Percentiles rank a stretch among this genome's conserved stretches.
Conservation (phyloP, 2,888 invertebrate genomes). For the Mongoloraphidia duomilia region DNA sequence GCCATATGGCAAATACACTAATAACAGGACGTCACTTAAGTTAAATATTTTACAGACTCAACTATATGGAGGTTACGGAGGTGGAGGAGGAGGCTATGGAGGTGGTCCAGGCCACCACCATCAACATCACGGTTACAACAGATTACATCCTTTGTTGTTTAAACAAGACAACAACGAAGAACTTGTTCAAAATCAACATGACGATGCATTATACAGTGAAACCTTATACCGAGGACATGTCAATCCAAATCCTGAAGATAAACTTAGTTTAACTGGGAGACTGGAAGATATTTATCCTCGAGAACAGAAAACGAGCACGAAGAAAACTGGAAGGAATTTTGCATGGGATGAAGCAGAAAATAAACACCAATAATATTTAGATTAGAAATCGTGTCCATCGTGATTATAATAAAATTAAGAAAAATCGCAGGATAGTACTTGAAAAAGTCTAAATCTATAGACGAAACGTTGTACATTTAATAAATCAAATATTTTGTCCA, state of each 20-base stretch:
- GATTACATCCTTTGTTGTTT: constrained; percentile 6
- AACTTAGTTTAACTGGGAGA: constrained; percentile 6
- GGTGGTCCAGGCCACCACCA: constrained; percentile 29
- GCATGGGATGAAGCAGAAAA: constrained; percentile 28
- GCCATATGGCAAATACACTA: too few relatives aligned
- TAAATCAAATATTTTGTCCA: too few relatives aligned
- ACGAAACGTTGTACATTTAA: too few relatives aligned
- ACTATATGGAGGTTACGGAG: constrained; percentile 20
- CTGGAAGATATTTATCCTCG: constrained; percentile 3
- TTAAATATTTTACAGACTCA: constrained; percentile 30
- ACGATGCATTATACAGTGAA: neutral
- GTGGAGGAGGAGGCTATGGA: constrained; percentile 17
- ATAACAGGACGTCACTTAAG: too few relatives aligned
- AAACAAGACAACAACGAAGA: neutral
- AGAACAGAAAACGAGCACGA: neutral
- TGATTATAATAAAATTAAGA: too few relatives aligned
- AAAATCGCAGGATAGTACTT: too few relatives aligned
- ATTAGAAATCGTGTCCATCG: neutral
- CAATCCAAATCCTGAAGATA: neutral
- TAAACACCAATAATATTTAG: neutral
- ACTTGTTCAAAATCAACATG: neutral
- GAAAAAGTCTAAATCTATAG: neutral
- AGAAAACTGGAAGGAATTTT: constrained; percentile 24
- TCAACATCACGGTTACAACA: constrained; percentile 27
- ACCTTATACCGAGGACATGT: constrained; percentile 4